These are phyloP conservation scores for Euwallacea similis DNA, from an alignment of 1,140 invertebrate species.

Conservation along the genomic window DNA sequence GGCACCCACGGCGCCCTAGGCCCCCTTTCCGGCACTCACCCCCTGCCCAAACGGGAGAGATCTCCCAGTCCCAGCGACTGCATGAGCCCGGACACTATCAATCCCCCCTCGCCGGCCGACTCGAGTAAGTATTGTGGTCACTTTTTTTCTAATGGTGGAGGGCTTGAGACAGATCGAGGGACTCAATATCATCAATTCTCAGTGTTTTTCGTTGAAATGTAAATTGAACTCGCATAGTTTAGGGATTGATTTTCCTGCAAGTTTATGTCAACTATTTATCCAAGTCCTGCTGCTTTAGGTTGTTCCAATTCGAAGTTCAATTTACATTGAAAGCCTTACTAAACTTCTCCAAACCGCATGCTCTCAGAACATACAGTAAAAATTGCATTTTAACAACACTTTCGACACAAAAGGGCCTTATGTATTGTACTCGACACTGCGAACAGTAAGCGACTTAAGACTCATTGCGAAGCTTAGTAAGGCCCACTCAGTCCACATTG, in stretches of 20 bases:
- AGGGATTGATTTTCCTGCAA: too few relatives aligned
- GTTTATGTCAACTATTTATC: too few relatives aligned
- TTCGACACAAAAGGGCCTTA: not conserved
- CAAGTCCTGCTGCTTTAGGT: not conserved
- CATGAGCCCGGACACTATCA: slow-evolving; percentile 81
- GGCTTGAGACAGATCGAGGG: too few relatives aligned
- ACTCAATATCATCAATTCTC: not conserved
- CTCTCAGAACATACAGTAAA: slow-evolving; percentile 48
- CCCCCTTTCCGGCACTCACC: slow-evolving; percentile 58
- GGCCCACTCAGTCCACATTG: slow-evolving; percentile 30
- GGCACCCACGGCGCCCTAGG: slow-evolving; percentile 60
- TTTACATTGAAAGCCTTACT: slow-evolving; percentile 46
- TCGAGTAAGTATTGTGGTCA: slow-evolving; percentile 66
- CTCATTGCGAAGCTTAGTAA: slow-evolving; percentile 47
- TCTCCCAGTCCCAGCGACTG: slow-evolving; percentile 82
- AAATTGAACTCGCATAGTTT: slow-evolving; percentile 25
- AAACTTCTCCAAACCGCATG: slow-evolving; percentile 46
- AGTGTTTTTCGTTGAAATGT: not conserved
- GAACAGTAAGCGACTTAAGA: not conserved
- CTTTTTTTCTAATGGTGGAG: too few relatives aligned
- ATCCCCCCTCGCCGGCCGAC: slow-evolving; percentile 82
- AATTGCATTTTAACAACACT: slow-evolving; percentile 38
- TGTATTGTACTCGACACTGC: not conserved
- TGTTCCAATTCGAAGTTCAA: slow-evolving; percentile 39
- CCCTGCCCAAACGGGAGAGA: slow-evolving; percentile 72